These are phyloP conservation scores for Saguinus midas DNA, from an alignment of 2,113 vertebrate species.

Conservation along the genomic window DNA sequence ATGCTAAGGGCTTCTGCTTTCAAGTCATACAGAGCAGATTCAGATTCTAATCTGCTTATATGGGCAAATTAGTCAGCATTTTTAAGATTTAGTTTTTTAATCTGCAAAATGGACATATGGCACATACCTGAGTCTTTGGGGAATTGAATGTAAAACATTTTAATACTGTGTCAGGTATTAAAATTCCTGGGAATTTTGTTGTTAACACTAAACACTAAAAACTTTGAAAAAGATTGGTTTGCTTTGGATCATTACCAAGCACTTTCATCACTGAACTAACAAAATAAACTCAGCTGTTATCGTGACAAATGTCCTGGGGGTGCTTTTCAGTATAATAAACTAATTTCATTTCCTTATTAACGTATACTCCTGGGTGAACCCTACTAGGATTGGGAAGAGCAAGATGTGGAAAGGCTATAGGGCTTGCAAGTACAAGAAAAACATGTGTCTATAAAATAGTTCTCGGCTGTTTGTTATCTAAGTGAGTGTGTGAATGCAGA, in stretches of 20 bases:
- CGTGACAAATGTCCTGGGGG: background rate
- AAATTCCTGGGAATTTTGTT: background rate
- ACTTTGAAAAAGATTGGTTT: conserved; percentile 38
- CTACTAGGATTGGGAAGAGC: background rate
- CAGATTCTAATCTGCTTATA: background rate
- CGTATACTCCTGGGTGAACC: background rate
- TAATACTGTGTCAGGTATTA: background rate
- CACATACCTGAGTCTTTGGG: background rate
- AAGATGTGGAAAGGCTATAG: background rate
- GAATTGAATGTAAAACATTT: background rate
- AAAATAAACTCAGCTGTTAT: conserved; percentile 22
- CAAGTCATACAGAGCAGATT: background rate
- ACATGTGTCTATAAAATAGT: background rate
- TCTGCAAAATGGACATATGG: conserved; percentile 21
- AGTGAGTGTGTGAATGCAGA: background rate
- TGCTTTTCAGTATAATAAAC: conserved; percentile 52
- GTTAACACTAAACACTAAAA: conserved; percentile 18
- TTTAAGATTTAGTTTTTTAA: background rate
- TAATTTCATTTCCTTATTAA: conserved; percentile 49
- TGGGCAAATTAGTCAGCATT: background rate
- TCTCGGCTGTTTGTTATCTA: background rate
- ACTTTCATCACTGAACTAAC: conserved; percentile 45
- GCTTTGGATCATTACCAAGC: conserved; percentile 44
- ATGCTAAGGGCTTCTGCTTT: background rate
- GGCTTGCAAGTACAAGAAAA: background rate